Percentiles rank a stretch among this genome's conserved stretches.
phyloP scores from a whole-genome alignment of 2,888 invertebrate species.

The Pyrocoelia pectoralis region DNA sequence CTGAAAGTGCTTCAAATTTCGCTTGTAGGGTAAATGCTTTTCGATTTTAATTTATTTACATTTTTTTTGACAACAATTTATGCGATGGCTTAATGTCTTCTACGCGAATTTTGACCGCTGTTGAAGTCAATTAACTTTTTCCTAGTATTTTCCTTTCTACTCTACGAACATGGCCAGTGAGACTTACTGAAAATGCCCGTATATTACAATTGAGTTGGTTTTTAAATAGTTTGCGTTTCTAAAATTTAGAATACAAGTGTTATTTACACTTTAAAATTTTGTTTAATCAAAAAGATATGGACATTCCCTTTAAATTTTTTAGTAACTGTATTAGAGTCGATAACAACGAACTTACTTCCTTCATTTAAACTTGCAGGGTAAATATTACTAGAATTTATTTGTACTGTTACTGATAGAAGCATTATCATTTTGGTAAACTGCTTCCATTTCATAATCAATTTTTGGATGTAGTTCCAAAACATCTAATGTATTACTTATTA shows the following conservation, averaged over 20 bases:
- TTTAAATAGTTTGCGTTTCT: not conserved
- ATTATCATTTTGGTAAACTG: not conserved
- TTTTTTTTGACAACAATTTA: not conserved
- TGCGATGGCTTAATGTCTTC: not conserved
- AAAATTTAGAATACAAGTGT: constrained; percentile 1
- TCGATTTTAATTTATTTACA: constrained; percentile 1
- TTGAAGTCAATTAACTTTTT: not conserved
- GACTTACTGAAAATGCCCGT: not conserved
- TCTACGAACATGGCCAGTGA: not conserved
- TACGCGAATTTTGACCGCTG: not conserved
- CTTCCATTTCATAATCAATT: not conserved
- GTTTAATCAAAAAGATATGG: not conserved
- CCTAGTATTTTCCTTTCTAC: not conserved
- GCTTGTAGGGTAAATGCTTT: not conserved
- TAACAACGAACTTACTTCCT: not conserved
- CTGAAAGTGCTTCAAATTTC: not conserved
- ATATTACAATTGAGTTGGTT: not conserved
- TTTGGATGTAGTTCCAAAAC: not conserved
- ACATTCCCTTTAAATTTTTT: not conserved
- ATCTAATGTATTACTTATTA: not conserved
- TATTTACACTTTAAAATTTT: not conserved
- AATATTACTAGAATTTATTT: not conserved
- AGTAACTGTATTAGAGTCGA: not conserved
- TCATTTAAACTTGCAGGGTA: not conserved
- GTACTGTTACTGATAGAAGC: not conserved